Evolutionary conservation across 1,140 invertebrate species (phyloP).

Genomic region (Hylaeus anthracinus): DNA sequence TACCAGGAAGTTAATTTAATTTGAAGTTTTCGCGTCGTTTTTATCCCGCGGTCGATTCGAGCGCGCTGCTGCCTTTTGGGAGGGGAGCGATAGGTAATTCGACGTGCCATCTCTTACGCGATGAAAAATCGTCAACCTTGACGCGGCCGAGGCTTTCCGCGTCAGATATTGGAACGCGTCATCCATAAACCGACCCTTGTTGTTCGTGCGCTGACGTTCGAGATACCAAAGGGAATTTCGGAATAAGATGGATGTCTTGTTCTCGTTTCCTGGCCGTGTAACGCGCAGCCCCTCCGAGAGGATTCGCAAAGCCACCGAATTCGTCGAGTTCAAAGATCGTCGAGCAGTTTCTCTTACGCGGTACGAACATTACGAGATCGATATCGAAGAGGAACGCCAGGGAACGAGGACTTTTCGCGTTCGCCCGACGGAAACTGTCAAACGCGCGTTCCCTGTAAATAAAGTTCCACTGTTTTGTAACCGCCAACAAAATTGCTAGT

Average conservation of each 20-base stretch:
- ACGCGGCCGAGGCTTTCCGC: not conserved
- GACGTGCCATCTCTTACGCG: not conserved
- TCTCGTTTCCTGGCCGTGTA: not conserved
- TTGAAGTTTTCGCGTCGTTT: not conserved
- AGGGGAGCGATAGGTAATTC: not conserved
- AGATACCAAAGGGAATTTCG: conserved; percentile 35
- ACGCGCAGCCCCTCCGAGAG: not conserved
- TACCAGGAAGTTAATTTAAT: conserved; percentile 16
- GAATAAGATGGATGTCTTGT: not conserved
- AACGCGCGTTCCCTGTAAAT: not conserved
- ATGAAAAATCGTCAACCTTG: not conserved
- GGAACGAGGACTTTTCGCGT: too few species aligned
- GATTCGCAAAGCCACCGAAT: not conserved
- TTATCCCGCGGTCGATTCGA: not conserved
- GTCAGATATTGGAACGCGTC: not conserved
- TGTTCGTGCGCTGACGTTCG: not conserved
- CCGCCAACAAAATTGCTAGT: too few species aligned
- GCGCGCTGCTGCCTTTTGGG: not conserved
- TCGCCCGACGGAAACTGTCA: too few species aligned
- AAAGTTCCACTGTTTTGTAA: not conserved
- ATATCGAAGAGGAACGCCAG: too few species aligned
- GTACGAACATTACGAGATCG: too few species aligned
- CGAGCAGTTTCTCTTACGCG: not conserved
- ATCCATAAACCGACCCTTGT: not conserved
- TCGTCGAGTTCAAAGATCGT: not conserved